These are phyloP conservation scores for Acipenser transmontanus DNA, from an alignment of 2,797 vertebrate species.

Conservation along the genomic window DNA sequence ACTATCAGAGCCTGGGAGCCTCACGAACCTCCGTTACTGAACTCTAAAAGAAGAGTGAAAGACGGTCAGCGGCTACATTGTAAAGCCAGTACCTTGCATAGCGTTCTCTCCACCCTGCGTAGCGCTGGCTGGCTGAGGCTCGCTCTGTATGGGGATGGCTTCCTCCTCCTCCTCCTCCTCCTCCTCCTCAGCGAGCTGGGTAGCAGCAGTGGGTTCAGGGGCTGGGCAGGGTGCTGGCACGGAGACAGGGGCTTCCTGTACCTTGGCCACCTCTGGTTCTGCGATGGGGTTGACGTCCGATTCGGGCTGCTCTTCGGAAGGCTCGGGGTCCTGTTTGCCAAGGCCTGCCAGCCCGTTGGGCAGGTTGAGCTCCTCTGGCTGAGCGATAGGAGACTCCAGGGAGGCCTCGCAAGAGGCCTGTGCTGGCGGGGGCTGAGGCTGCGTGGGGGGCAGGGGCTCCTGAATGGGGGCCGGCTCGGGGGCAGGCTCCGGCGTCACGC, in stretches of 20 bases:
- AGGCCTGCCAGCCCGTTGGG: slow-evolving; percentile 65
- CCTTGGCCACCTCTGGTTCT: slow-evolving; percentile 61
- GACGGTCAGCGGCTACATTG: too few species aligned
- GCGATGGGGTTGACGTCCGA: slow-evolving; percentile 73
- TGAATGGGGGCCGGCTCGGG: slow-evolving; percentile 23
- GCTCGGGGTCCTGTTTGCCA: slow-evolving; percentile 44
- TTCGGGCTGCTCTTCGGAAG: slow-evolving; percentile 34
- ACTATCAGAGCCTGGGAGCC: too few species aligned
- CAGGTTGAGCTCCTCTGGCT: slow-evolving; percentile 74
- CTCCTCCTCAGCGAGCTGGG: slow-evolving; percentile 53
- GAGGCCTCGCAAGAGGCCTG: slow-evolving; percentile 32
- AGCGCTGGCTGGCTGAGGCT: slow-evolving; percentile 31
- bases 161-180: slow-evolving; percentile 32
- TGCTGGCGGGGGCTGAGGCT: too few species aligned
- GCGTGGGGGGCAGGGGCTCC: slow-evolving; percentile 11
- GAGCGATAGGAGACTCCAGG: slow-evolving; percentile 73
- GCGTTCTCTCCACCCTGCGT: slow-evolving; percentile 57
- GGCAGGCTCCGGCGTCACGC: slow-evolving; percentile 39
- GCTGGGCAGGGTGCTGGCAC: slow-evolving; percentile 4
- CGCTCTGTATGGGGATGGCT: slow-evolving; percentile 23
- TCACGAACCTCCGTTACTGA: too few species aligned
- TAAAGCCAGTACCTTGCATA: slow-evolving; percentile 61
- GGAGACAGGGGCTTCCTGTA: slow-evolving; percentile 42
- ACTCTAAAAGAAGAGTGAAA: too few species aligned
- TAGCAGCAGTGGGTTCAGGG: slow-evolving; percentile 32